These are phyloP conservation scores for Epinephelus malabaricus DNA, from an alignment of 2,797 vertebrate genomes.

Conservation along the genomic window DNA sequence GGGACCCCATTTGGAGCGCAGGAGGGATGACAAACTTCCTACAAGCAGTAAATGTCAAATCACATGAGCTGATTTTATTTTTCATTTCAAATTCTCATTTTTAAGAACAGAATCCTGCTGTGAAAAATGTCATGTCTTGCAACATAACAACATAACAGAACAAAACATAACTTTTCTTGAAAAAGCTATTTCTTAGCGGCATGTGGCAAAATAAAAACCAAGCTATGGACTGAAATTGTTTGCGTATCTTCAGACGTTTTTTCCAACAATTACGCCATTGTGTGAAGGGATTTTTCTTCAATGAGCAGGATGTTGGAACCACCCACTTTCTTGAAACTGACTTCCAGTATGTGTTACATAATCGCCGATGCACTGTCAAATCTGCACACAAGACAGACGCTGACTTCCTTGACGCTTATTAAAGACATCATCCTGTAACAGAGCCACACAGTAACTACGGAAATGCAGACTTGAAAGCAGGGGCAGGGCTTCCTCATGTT, in stretches of 20 bases:
- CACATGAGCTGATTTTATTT: background rate
- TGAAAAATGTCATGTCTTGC: background rate
- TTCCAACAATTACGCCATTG: background rate
- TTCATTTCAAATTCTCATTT: background rate
- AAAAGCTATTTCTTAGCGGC: background rate
- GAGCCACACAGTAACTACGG: background rate
- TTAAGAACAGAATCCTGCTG: background rate
- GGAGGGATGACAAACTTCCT: constrained; percentile 94
- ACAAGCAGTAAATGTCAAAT: background rate
- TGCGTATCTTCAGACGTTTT: background rate
- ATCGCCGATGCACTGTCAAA: constrained; percentile 28
- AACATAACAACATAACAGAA: no score
- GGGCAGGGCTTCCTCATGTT: constrained; percentile 1
- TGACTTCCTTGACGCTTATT: constrained; percentile 32
- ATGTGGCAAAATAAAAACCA: background rate
- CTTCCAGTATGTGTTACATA: constrained; percentile 44
- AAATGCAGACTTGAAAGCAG: background rate
- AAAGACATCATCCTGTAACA: constrained; percentile 2
- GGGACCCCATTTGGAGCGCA: constrained; percentile 95
- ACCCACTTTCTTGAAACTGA: constrained; percentile 48
- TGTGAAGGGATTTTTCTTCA: constrained; percentile 1
- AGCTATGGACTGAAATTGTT: background rate
- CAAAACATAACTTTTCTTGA: background rate
- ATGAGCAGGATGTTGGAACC: constrained; percentile 32
- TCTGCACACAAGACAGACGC: constrained; percentile 12